phyloP scores from a whole-genome alignment of 2,113 vertebrate species.

The Istiophorus platypterus region DNA sequence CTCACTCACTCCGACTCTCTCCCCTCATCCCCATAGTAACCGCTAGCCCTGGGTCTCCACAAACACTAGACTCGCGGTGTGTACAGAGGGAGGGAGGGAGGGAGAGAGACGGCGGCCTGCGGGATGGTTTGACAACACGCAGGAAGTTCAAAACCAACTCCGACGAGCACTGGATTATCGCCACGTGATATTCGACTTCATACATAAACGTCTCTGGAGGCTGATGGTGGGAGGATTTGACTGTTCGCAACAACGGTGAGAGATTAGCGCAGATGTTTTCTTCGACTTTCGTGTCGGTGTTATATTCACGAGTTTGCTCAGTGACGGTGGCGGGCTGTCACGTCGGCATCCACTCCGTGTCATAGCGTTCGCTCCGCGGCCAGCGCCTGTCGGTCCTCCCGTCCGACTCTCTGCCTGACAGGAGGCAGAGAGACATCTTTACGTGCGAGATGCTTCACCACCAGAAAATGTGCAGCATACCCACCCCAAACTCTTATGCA shows the following conservation, averaged over 20 bases:
- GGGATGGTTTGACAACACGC: constrained; percentile 31
- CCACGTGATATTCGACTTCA: background rate
- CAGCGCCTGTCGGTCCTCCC: constrained; percentile 36
- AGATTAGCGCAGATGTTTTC: constrained; percentile 12
- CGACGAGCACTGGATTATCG: background rate
- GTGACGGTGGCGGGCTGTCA: constrained; percentile 29
- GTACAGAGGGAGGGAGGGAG: constrained; percentile 18
- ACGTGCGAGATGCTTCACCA: constrained; percentile 4
- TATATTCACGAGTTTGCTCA: constrained; percentile 14
- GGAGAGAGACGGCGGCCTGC: constrained; percentile 23
- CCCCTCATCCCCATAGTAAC: constrained; percentile 85
- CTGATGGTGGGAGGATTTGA: constrained; percentile 3
- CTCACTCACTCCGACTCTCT: constrained; percentile 52
- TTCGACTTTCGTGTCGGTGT: constrained; percentile 15
- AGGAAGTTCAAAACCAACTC: constrained; percentile 41
- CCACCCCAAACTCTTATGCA: background rate
- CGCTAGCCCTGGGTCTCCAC: constrained; percentile 70
- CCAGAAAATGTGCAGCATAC: background rate
- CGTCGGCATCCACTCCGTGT: constrained; percentile 25
- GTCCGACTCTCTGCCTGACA: constrained; percentile 36
- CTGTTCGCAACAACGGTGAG: background rate
- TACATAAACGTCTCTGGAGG: background rate
- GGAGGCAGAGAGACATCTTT: constrained; percentile 43
- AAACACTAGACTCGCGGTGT: constrained; percentile 43
- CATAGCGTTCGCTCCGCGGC: constrained; percentile 19